Evolutionary conservation across 2,797 vertebrate species (phyloP).

Genomic region (Epinephelus malabaricus): DNA sequence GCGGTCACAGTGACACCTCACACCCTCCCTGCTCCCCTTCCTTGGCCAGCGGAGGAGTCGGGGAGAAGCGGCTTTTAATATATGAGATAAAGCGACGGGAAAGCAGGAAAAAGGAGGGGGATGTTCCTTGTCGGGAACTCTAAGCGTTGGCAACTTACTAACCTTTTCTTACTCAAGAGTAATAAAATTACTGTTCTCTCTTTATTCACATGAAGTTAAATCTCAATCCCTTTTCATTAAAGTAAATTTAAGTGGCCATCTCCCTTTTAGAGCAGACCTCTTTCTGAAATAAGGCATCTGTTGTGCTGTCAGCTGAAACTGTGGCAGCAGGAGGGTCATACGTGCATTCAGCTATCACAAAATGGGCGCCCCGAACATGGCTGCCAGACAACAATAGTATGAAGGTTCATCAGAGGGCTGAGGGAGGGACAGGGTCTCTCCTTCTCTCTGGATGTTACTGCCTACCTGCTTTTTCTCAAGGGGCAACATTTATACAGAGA

Average conservation of each 20-base stretch:
- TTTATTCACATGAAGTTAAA: conserved; percentile 55
- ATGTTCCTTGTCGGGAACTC: neutral
- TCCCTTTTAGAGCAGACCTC: conserved; percentile 56
- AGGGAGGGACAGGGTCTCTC: neutral
- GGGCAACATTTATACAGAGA: conserved; percentile 22
- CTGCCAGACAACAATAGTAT: conserved; percentile 32
- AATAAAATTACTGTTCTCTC: conserved; percentile 43
- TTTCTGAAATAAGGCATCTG: conserved; percentile 83
- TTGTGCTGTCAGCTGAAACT: conserved; percentile 66
- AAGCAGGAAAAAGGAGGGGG: neutral
- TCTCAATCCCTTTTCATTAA: conserved; percentile 60
- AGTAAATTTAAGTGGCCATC: conserved; percentile 42
- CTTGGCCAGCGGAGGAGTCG: conserved; percentile 54
- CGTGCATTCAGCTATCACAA: conserved; percentile 41
- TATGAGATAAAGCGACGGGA: conserved; percentile 14
- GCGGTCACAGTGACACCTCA: conserved; percentile 33
- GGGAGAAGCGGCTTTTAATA: conserved; percentile 59
- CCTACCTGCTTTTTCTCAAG: conserved; percentile 16
- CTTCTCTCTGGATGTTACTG: neutral
- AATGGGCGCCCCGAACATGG: conserved; percentile 39
- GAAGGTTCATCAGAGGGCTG: conserved; percentile 11
- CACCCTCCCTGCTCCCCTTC: conserved; percentile 42
- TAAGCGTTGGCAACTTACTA: conserved; percentile 46
- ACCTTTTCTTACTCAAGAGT: conserved; percentile 29
- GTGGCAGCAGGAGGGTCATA: conserved; percentile 41